Evolutionary conservation across 2,888 invertebrate genomes (phyloP), one percentile per base, ranked within the genome.

Genomic region (Fragum whitleyi): DNA sequence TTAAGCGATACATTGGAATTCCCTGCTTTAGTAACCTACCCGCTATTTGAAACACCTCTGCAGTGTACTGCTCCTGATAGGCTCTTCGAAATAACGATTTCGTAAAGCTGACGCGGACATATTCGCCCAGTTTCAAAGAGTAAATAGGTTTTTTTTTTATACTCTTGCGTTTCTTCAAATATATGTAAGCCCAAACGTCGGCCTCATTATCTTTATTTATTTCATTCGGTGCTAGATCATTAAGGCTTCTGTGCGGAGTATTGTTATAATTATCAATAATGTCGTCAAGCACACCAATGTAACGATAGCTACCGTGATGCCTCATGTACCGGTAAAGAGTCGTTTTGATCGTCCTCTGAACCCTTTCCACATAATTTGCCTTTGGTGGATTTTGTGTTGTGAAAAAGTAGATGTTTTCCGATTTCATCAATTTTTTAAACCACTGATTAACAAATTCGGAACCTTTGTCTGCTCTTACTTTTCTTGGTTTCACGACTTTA

Each of bases 151-250:
- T 76, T 26, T 32, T 59, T 51, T 68, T 75, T 19, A 55, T 14
- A 16, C 51, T 67, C 14, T 39, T 32, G 14, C 47, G 42, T 53
- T 72, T 71, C 19, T 77, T 75, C 32, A 75, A 65, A 62, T 77
- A 75, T 57, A 75, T 62, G 21, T 28, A 68, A 14, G 77, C 81
- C 81, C 79, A 79, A 3, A 71, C 51, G 55, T 79, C 75, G n/a
- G 79, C 79, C 61, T 80, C 76, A 39, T 80, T 76, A 29, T 42
- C 42, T 36, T 62, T 62, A 29, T 68, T 71, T 19, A 70, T 51
- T 23, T 78, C 47, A 32, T 74, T 75, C 19, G 72, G 78, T 11
- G 76, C 32, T 62, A 76, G 53, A 36, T 36, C 32, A 36, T 80
- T 59, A 23, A 69, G 55, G 61, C 76, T 61, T 21, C 79, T 39